These are phyloP conservation scores for Phorcus lineatus DNA, from an alignment of 2,888 invertebrate species.

Conservation along the genomic window DNA sequence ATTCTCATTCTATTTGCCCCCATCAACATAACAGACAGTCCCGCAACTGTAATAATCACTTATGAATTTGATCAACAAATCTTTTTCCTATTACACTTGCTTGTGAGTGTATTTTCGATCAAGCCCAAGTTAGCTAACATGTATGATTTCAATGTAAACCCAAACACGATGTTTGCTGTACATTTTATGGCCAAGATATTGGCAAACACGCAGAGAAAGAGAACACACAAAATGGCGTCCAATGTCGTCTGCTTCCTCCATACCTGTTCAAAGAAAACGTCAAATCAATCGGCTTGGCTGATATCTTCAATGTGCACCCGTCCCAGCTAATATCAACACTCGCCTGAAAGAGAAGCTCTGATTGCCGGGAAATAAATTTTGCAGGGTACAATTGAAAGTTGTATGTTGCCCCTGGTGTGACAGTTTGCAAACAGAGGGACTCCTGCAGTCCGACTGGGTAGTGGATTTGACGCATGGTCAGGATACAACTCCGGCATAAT, in stretches of 20 bases:
- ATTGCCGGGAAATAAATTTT: conserved; percentile 8
- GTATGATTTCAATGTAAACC: conserved; percentile 3
- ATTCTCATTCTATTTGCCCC: not conserved
- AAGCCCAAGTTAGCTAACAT: conserved; percentile 21
- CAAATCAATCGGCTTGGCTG: not conserved
- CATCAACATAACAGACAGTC: not conserved
- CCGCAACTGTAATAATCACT: conserved; percentile 18
- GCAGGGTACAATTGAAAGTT: not conserved
- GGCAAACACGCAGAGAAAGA: conserved; percentile 35
- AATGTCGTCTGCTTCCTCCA: not conserved
- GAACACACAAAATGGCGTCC: conserved; percentile 21
- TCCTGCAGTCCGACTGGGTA: too few species aligned
- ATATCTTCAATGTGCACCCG: conserved; percentile 19
- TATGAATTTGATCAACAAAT: conserved; percentile 31
- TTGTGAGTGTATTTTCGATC: conserved; percentile 25
- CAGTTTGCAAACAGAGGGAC: not conserved
- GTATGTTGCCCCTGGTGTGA: not conserved
- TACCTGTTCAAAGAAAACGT: conserved; percentile 15
- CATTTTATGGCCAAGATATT: conserved; percentile 42
- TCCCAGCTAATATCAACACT: conserved; percentile 6
- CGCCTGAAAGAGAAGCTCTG: not conserved
- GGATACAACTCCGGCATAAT: too few species aligned
- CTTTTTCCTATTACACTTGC: not conserved
- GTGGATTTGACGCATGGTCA: too few species aligned
- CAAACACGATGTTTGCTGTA: conserved; percentile 37